Conservation (phyloP, 37 sponge, comb jelly and placozoan genomes). For the Chondrosia reniformis region DNA sequence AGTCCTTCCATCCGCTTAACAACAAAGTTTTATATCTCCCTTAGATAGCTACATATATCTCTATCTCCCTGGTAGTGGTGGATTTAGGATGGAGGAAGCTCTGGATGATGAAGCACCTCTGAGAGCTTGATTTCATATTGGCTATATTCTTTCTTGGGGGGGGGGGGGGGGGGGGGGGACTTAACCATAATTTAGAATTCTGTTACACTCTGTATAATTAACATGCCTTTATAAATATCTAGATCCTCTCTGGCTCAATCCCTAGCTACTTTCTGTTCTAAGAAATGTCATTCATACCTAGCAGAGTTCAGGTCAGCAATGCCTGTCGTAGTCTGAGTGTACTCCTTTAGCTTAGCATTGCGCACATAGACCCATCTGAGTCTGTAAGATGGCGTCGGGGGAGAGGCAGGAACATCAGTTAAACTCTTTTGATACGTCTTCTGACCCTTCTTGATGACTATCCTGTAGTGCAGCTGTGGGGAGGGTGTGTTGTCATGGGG, state of each 20-base stretch:
- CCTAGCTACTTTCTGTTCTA: neutral
- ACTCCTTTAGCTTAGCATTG: neutral
- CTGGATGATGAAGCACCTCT: too few relatives aligned
- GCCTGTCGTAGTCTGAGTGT: neutral
- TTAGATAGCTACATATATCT: too few relatives aligned
- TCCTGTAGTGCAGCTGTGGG: neutral
- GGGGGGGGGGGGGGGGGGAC: too few relatives aligned
- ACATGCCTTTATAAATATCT: too few relatives aligned
- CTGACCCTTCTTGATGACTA: constrained; percentile 2
- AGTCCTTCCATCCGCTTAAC: too few relatives aligned
- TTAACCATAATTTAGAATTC: too few relatives aligned
- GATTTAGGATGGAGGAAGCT: too few relatives aligned
- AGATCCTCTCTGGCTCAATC: neutral
- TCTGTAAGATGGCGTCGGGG: constrained; percentile 1
- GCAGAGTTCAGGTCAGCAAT: neutral
- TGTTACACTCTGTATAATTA: too few relatives aligned
- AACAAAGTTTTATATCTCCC: too few relatives aligned
- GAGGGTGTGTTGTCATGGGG: constrained; percentile 20
- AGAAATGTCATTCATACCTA: constrained; percentile 8
- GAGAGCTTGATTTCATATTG: too few relatives aligned
- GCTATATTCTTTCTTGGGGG: too few relatives aligned
- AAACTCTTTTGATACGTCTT: constrained; percentile 1
- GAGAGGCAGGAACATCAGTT: neutral
- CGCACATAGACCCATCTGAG: neutral
- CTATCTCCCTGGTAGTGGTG: too few relatives aligned